Evolutionary conservation across 2,888 invertebrate genomes (phyloP).

Genomic region (Ecliptopera silaceata): DNA sequence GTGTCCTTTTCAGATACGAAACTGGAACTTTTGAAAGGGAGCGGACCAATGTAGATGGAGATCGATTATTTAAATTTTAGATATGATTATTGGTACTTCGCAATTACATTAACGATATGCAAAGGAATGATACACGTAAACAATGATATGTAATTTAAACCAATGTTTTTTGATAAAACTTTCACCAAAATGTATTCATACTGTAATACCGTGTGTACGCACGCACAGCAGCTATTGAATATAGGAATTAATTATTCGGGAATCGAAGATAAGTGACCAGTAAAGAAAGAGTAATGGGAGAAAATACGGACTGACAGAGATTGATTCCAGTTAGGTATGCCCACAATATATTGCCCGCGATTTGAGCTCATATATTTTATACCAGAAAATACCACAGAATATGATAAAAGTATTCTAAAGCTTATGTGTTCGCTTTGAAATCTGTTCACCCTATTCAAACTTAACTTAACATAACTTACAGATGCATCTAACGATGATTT

Average conservation of each 20-base stretch:
- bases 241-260: constrained; percentile 39
- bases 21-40: constrained; percentile 25
- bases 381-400: background rate
- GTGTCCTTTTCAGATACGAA: constrained; percentile 29
- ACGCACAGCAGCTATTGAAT: constrained; percentile 25
- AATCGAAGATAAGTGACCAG: constrained; percentile 40
- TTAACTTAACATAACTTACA: too few relatives aligned
- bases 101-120: too few relatives aligned
- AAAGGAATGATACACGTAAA: too few relatives aligned
- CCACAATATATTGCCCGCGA: constrained; percentile 33
- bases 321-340: constrained; percentile 40
- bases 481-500: too few relatives aligned
- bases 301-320: constrained; percentile 37
- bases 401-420: background rate
- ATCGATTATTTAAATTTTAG: background rate
- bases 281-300: constrained; percentile 38
- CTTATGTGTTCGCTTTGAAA: too few relatives aligned
- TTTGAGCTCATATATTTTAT: constrained; percentile 12
- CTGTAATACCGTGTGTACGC: constrained; percentile 19
- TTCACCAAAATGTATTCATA: background rate
- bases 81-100: too few relatives aligned
- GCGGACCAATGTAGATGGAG: background rate
- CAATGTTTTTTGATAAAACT: background rate
- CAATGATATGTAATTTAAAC: too few relatives aligned
- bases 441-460: too few relatives aligned